Conservation (phyloP, 1,140 invertebrate species). For the Hormaphis cornu region DNA sequence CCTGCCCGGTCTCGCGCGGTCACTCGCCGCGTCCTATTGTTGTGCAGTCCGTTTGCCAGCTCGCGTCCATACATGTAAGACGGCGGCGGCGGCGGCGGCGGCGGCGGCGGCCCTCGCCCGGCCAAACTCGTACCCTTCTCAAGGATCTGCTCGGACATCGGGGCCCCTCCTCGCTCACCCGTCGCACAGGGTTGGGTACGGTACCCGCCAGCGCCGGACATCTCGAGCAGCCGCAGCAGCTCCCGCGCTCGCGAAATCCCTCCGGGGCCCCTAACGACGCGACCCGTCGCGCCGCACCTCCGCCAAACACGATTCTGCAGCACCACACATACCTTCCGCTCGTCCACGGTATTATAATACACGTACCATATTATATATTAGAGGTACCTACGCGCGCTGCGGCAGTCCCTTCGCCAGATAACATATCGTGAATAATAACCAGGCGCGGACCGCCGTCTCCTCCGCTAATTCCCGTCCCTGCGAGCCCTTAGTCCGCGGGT, state of each 20-base stretch:
- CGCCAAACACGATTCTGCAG: not conserved
- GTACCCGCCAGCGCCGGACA: no score
- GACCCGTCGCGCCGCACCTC: not conserved
- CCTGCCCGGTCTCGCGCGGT: no score
- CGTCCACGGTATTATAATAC: constrained; percentile 14
- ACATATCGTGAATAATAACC: constrained; percentile 32
- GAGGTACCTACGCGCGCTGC: no score
- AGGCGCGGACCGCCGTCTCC: not conserved
- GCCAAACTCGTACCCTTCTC: constrained; percentile 26
- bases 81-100: constrained; percentile 20
- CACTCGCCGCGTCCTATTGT: constrained; percentile 16
- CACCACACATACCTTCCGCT: not conserved
- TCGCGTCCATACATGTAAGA: constrained; percentile 35
- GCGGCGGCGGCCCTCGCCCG: constrained; percentile 1
- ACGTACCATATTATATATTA: no score
- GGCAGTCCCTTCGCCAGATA: constrained; percentile 25
- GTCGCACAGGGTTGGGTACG: no score
- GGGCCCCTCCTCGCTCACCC: not conserved
- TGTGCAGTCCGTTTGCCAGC: constrained; percentile 32
- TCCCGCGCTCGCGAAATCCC: constrained; percentile 4
- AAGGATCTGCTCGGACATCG: constrained; percentile 16
- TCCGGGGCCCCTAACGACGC: constrained; percentile 13
- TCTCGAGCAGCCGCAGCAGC: no score
- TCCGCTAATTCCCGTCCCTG: constrained; percentile 5
- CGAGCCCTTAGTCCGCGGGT: no score